Evolutionary conservation across 2,888 invertebrate genomes (phyloP).

Genomic region (Mythimna albipuncta): DNA sequence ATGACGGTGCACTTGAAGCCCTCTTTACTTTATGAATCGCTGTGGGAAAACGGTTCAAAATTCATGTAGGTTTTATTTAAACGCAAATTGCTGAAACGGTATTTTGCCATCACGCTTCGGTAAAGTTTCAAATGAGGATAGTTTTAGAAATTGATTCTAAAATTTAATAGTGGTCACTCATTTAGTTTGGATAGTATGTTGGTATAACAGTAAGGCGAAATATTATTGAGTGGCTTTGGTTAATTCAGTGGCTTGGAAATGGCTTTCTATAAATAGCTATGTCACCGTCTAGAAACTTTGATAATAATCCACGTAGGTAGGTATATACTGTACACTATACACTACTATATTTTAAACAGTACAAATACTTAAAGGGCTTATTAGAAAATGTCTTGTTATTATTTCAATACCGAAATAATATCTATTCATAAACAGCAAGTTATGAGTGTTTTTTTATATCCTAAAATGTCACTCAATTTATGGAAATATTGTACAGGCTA

Average conservation of each 20-base stretch:
- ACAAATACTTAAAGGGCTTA: too few relatives aligned
- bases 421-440: too few relatives aligned
- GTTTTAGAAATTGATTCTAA: conserved; percentile 31
- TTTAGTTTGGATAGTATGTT: conserved; percentile 27
- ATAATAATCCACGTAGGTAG: background rate
- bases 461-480: too few relatives aligned
- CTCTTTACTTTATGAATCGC: conserved; percentile 71
- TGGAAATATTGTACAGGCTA: too few relatives aligned
- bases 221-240: background rate
- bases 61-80: conserved; percentile 55
- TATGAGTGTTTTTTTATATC: too few relatives aligned
- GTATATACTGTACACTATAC: too few relatives aligned
- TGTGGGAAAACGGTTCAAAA: conserved; percentile 56
- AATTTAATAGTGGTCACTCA: conserved; percentile 31
- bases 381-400: too few relatives aligned
- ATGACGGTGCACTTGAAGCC: conserved; percentile 79
- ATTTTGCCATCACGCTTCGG: conserved; percentile 31
- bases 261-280: background rate
- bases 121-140: conserved; percentile 23
- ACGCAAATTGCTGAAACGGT: conserved; percentile 24
- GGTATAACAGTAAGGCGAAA: conserved; percentile 4
- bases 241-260: background rate
- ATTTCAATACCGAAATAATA: too few relatives aligned
- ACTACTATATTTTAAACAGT: too few relatives aligned
- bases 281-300: background rate